Conservation (phyloP, 2,888 invertebrate genomes). For the Lasioglossum pauxillum region DNA sequence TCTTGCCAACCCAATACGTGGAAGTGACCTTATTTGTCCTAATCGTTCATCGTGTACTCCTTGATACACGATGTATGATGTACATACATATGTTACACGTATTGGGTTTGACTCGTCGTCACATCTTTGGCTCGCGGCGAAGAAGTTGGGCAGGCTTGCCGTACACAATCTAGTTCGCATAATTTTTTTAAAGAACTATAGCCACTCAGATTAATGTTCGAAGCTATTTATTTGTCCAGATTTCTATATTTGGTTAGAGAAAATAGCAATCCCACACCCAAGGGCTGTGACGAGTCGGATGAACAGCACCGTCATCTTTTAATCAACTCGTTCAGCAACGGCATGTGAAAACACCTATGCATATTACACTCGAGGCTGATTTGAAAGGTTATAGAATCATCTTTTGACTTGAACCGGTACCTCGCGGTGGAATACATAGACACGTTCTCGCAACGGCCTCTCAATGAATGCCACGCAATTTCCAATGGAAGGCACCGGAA, state of each 20-base stretch:
- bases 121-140: no score
- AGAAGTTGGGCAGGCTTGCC: no score
- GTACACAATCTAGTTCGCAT: no score
- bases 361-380: constrained; percentile 28
- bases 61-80: no score
- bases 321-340: background rate
- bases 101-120: no score
- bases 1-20: no score
- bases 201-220: no score
- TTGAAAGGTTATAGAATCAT: constrained; percentile 11
- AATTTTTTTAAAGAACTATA: no score
- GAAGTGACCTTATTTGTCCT: no score
- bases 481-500: constrained; percentile 50
- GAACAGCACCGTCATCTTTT: background rate
- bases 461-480: constrained; percentile 52
- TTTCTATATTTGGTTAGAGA: background rate
- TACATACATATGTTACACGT: no score
- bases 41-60: no score
- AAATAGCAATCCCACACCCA: background rate
- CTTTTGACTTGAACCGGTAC: constrained; percentile 27
- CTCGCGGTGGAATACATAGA: constrained; percentile 13
- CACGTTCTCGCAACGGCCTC: background rate
- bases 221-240: no score
- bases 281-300: background rate
- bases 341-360: background rate